Evolutionary conservation across 2,797 vertebrate genomes (phyloP), one percentile per base, ranked within the genome.

Genomic region (Parambassis ranga): DNA sequence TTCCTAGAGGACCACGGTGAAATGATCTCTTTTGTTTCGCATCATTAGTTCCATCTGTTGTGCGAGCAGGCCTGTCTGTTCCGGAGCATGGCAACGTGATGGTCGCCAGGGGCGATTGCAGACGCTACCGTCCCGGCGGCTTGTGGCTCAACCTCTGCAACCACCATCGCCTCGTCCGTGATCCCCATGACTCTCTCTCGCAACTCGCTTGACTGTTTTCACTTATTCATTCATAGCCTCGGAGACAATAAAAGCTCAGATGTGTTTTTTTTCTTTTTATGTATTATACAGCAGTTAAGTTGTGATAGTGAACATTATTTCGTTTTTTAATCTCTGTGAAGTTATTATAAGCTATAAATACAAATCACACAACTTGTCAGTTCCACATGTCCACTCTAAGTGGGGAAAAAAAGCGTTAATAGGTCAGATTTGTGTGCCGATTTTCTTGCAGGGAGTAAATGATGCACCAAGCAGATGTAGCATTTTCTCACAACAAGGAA

Each of bases 41-140:
- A 93, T 94, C 93, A 94, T 95, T 94, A 94, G 93, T 93, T 91
- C 93, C 93, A 94, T 94, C 94, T 95, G 94, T 93, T 93, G 91
- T 83, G 84, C 71, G 85, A 88, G 84, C 87, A 84, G 84, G 82
- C 86, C 85, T 90, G 89, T 92, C 90, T 94, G 38, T 92, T 93
- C 86, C 71, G 83, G 83, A 82, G 89, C 85, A 88, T 89, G 81
- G 91, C 86, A 84, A 84, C 84, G 88, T 91, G 89, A 92, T 91
- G 93, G 90, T 92, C 90, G 91, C 92, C 87, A 89, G 87, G 92
- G 86, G 63, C 76, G 82, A 89, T 70, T 80, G 81, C 86, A 88
- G 89, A 85, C 70, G 85, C 87, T 83, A 82, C 69, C 53, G 72
- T 90, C 84, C 86, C 53, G 58, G 69, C 67, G 84, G 86, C 89